Base-by-base conservation (phyloP, 2,888 invertebrate genomes). In the Cyclophora punctaria region DNA sequence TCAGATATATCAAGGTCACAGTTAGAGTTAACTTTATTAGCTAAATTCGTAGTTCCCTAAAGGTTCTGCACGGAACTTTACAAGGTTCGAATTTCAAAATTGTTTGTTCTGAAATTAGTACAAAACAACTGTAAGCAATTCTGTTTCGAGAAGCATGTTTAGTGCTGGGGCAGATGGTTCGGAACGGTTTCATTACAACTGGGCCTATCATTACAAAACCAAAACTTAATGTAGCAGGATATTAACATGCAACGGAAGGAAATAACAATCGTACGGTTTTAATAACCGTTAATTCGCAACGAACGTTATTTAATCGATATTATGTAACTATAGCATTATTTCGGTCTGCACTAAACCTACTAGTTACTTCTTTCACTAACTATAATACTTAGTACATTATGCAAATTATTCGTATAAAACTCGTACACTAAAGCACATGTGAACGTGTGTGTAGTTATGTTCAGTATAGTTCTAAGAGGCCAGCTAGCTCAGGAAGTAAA, bases 401-500 rank as follows among this genome's bases (percentile, higher is more conserved):
- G 20, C 20, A 20, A 20, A 20, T 20, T 20, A 20, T 20, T 20
- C 20, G 20, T 20, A 20, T 20, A 20, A 20, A 20, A 20, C 20
- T 20, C 20, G 20, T 20, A 20, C 20, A 20, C 1, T 20, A 20
- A 20, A 20, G 20, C 20, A 20, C 20, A 20, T 20, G 20, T 20
- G 20, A 20, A 20, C 20, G 20, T 20, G 20, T 20, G 20, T 20
- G 20, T 20, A 20, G 20, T 20, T 20, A 20, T 20, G 20, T 20
- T 20, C 20, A 20, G 20, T 20, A 20, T 20, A 20, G 20, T 20
- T 20, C 20, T 20, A 20, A 53, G 48, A 50, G 35, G 48, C 40
- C 45, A 47, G 45, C 44, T 49, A 35, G 43, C 47, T 48, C 48
- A 83, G 86, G 88, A 86, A 87, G 85, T 86, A 84, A 85, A 84